Evolutionary conservation across 2,797 vertebrate species (phyloP).

Genomic region (Malurus leucopterus): DNA sequence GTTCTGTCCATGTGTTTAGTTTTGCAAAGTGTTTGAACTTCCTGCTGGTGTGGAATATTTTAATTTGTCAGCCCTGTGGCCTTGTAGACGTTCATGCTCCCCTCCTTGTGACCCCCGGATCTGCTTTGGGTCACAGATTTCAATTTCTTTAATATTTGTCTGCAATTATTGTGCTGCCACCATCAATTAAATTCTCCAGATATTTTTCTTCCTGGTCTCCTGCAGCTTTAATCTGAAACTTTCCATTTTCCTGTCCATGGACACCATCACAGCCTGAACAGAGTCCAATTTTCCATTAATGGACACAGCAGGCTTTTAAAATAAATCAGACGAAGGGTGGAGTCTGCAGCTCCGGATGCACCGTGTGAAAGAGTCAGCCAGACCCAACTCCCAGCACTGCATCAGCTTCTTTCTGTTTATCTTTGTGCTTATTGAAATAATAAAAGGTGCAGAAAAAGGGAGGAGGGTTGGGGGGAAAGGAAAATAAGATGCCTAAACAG

Average conservation of each 20-base stretch:
- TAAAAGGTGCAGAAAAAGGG: neutral
- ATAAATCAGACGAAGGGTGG: neutral
- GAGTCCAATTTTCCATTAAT: slow-evolving; percentile 42
- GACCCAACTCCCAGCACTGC: neutral
- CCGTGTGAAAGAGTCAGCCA: neutral
- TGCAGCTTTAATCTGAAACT: slow-evolving; percentile 41
- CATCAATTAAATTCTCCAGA: slow-evolving; percentile 33
- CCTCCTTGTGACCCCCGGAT: neutral
- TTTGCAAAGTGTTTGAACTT: neutral
- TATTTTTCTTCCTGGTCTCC: slow-evolving; percentile 36
- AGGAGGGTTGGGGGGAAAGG: accelerated
- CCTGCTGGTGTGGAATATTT: neutral
- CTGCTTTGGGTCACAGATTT: neutral
- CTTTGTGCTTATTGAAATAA: neutral
- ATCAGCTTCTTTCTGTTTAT: neutral
- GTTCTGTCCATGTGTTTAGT: neutral
- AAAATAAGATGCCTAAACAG: neutral
- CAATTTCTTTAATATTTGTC: neutral
- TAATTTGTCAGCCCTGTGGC: neutral
- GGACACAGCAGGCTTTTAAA: slow-evolving; percentile 28
- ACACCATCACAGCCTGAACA: slow-evolving; percentile 21
- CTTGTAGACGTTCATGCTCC: neutral
- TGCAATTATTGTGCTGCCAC: neutral
- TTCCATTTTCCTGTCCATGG: slow-evolving; percentile 42
- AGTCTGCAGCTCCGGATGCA: neutral